phyloP scores from a whole-genome alignment of 1,140 invertebrate species.

The Neoseiulus cucumeris region DNA sequence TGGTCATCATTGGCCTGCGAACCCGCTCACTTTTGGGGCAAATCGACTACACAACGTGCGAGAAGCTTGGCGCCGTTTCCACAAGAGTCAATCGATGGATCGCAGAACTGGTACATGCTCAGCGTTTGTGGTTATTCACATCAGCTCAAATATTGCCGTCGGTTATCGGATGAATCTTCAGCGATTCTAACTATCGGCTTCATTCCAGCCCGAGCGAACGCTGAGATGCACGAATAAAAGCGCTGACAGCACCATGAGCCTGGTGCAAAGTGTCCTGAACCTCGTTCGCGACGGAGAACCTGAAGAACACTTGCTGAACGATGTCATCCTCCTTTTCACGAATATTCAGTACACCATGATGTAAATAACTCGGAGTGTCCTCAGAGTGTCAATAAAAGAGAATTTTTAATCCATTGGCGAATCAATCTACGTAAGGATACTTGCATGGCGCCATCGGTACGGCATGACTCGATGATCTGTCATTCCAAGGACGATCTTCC shows the following conservation, averaged over 20 bases:
- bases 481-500: too few species aligned
- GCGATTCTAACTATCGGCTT: not conserved
- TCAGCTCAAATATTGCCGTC: not conserved
- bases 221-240: not conserved
- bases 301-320: not conserved
- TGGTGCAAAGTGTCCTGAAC: not conserved
- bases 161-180: too few species aligned
- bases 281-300: not conserved
- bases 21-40: not conserved
- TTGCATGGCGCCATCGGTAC: too few species aligned
- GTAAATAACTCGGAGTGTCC: too few species aligned
- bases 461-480: too few species aligned
- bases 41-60: not conserved
- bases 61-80: not conserved
- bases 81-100: conserved; percentile 1
- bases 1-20: not conserved
- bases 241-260: not conserved
- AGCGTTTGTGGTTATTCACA: not conserved
- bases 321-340: not conserved
- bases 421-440: too few species aligned
- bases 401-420: too few species aligned
- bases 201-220: not conserved
- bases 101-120: not conserved
- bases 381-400: too few species aligned
- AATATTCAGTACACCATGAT: not conserved